These are phyloP conservation scores for Megaptera novaeangliae DNA, from an alignment of 2,113 vertebrate genomes.

Conservation along the genomic window DNA sequence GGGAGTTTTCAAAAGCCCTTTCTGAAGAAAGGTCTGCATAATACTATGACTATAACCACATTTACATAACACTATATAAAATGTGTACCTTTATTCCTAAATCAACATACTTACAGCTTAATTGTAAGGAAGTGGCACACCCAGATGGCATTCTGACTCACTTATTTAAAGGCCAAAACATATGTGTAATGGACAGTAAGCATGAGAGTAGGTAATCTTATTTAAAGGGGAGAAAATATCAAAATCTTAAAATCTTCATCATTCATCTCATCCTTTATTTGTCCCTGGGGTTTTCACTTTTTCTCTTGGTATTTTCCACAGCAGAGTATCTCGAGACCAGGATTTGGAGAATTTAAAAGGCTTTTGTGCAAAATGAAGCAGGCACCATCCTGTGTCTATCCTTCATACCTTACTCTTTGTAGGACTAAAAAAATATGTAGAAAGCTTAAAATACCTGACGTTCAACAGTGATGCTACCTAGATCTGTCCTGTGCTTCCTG, in stretches of 20 bases:
- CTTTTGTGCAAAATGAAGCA: background rate
- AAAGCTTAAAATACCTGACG: background rate
- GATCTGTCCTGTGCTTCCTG: background rate
- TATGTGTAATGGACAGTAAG: background rate
- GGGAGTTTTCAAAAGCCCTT: background rate
- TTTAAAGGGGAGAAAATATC: background rate
- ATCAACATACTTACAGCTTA: background rate
- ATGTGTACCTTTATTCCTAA: background rate
- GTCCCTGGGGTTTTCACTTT: background rate
- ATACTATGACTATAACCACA: background rate
- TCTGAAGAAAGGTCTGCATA: background rate
- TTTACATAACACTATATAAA: background rate
- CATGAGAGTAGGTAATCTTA: background rate
- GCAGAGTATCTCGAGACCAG: background rate
- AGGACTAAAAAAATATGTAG: background rate
- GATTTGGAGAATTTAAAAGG: background rate
- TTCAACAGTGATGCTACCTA: background rate
- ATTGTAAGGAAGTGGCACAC: background rate
- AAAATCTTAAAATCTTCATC: background rate
- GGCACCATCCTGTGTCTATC: background rate
- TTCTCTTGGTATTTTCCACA: background rate
- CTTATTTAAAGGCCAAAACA: background rate
- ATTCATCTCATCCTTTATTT: background rate
- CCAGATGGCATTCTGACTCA: background rate
- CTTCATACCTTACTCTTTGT: background rate